These are phyloP conservation scores for Andrena praecox DNA, from an alignment of 2,888 invertebrate species.

Conservation along the genomic window DNA sequence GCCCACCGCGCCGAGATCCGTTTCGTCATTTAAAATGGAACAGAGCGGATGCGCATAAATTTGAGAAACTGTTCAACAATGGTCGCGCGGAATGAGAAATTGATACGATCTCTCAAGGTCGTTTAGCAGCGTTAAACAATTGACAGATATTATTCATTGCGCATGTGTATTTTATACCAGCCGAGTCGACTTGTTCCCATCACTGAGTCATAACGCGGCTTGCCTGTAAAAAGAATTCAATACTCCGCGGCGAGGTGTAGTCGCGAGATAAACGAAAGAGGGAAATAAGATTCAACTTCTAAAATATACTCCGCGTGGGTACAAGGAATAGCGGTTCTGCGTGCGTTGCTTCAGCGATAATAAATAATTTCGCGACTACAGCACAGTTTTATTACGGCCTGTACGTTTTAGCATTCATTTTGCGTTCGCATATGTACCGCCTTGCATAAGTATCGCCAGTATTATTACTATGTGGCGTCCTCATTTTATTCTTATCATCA, in stretches of 20 bases:
- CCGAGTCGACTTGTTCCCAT: slow-evolving; percentile 54
- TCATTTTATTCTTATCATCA: not conserved
- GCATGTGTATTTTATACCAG: slow-evolving; percentile 38
- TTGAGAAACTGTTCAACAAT: slow-evolving; percentile 35
- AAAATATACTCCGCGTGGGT: slow-evolving; percentile 53
- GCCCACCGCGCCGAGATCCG: slow-evolving; percentile 15
- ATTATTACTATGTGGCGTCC: slow-evolving; percentile 10
- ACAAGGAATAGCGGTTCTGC: slow-evolving; percentile 28
- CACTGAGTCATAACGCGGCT: slow-evolving; percentile 52
- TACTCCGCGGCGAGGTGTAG: slow-evolving; percentile 43
- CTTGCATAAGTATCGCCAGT: not conserved
- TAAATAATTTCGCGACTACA: slow-evolving; percentile 48
- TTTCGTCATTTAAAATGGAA: slow-evolving; percentile 42
- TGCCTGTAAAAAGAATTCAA: slow-evolving; percentile 54
- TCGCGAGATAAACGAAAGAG: slow-evolving; percentile 5
- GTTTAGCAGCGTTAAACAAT: slow-evolving; percentile 28
- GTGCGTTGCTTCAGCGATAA: slow-evolving; percentile 25
- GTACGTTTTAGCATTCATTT: slow-evolving; percentile 22
- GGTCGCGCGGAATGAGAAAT: not conserved
- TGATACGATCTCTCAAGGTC: slow-evolving; percentile 1
- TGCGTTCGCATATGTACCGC: not conserved
- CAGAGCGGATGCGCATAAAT: not conserved
- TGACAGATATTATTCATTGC: slow-evolving; percentile 51
- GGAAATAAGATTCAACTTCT: slow-evolving; percentile 45
- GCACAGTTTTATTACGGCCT: slow-evolving; percentile 22